Evolutionary conservation across 2,797 vertebrate species (phyloP).

Genomic region (Gobio occitaniae): DNA sequence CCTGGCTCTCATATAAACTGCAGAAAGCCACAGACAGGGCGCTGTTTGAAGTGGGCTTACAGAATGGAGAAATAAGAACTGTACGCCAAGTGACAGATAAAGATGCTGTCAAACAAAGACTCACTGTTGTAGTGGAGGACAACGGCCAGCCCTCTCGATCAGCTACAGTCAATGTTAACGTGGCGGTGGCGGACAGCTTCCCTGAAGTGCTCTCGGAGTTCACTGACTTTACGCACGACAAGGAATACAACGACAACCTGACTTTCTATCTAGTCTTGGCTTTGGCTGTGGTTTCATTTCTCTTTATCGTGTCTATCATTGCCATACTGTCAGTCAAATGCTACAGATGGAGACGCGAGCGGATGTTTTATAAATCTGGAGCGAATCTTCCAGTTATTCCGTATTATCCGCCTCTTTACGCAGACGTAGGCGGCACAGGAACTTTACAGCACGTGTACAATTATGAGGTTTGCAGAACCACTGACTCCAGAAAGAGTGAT

Average conservation of each 20-base stretch:
- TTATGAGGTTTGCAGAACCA: constrained; percentile 63
- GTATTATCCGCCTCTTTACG: constrained; percentile 60
- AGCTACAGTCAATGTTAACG: constrained; percentile 63
- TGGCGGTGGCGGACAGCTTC: constrained; percentile 66
- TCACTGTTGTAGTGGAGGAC: constrained; percentile 68
- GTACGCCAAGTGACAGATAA: constrained; percentile 65
- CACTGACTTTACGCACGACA: background rate
- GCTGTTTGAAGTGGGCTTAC: constrained; percentile 68
- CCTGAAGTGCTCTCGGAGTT: constrained; percentile 56
- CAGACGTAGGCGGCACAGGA: constrained; percentile 55
- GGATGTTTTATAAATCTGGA: constrained; percentile 35
- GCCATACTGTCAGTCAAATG: constrained; percentile 39
- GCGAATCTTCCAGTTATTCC: constrained; percentile 50
- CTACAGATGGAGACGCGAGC: constrained; percentile 60
- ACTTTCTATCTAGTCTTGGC: background rate
- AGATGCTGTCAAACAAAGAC: constrained; percentile 66
- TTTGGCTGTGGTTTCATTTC: background rate
- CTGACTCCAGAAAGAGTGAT: constrained; percentile 62
- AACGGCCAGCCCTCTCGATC: constrained; percentile 65
- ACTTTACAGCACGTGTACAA: constrained; percentile 59
- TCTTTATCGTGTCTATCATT: no score
- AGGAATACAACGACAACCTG: background rate
- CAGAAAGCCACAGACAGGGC: constrained; percentile 69
- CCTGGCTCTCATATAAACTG: constrained; percentile 71
- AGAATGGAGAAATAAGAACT: constrained; percentile 72